Evolutionary conservation across 2,113 vertebrate genomes (phyloP).

Genomic region (Alouatta palliata): DNA sequence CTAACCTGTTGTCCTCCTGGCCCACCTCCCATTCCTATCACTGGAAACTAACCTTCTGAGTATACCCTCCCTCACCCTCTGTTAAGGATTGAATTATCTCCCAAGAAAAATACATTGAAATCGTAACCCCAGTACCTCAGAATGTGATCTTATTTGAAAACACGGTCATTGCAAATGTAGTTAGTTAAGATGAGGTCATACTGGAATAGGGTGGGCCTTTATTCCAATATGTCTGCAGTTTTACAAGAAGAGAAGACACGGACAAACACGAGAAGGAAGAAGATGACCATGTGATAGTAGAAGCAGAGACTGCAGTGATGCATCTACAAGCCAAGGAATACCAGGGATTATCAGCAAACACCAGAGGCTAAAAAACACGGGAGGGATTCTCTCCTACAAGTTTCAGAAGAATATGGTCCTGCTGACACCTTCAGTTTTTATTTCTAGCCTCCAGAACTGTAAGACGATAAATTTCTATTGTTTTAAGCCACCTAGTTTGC

Average conservation of each 20-base stretch:
- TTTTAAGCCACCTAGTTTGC: neutral
- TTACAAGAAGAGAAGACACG: neutral
- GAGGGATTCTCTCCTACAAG: neutral
- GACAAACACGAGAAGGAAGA: neutral
- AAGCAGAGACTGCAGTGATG: neutral
- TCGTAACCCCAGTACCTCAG: neutral
- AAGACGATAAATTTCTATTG: neutral
- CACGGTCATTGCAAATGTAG: neutral
- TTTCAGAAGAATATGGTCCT: neutral
- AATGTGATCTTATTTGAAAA: constrained; percentile 3
- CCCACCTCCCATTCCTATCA: neutral
- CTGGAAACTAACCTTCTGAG: neutral
- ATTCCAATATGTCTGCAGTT: neutral
- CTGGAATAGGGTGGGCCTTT: neutral
- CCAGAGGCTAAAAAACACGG: neutral
- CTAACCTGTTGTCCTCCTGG: neutral
- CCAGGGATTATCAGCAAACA: neutral
- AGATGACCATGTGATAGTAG: neutral
- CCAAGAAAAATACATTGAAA: neutral
- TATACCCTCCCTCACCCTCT: neutral
- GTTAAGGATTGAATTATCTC: neutral
- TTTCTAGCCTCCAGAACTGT: neutral
- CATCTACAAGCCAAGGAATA: neutral
- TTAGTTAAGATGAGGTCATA: neutral
- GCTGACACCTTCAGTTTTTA: neutral